Base-by-base conservation (phyloP, 2,113 vertebrate genomes). In the Paradisaea rubra region DNA sequence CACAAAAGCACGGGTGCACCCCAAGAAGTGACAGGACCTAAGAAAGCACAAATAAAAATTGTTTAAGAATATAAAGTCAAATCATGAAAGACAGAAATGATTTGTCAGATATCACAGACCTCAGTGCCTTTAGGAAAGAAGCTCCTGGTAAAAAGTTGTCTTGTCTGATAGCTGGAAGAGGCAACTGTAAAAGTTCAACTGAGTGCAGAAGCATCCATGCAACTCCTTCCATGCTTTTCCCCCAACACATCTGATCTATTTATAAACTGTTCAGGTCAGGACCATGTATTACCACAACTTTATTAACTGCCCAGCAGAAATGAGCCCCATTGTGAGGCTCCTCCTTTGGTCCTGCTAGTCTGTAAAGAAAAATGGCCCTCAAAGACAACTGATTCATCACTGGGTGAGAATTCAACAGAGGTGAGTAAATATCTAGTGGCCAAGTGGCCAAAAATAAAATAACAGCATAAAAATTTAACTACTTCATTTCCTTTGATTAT, bases 211-310 rank as follows among this genome's bases (percentile, higher is more conserved):
- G 33, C 50, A 77, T 5, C 31, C 14, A 22, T 28, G 0, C 8
- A 50, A 50, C 11, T 14, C 65, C 52, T 57, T 56, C 14, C 15
- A 3, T 0, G 2, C 13, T 31, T 33, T 69, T 2, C 13, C 3
- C 25, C 20, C 7, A 42, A 0, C 7, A 18, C 0, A 1, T 41
- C 45, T 14, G 3, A 31, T 25, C 11, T 49, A 23, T 30, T 82
- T 56, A 60, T 25, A 20, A 80, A 25, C 31, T 69, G 15, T 33
- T 72, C 44, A 24, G 25, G 25, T 30, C 3, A 2, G 20, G 35
- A 17, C 10, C 50, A 28, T 1, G 3, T 18, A 49, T 27, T n/a
- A 42, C 18, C 9, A 15, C 3, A 10, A 86, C 5, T 81, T 76
- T 59, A 59, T 35, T 27, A 74, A 87, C 9, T 0, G 1, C 31